These are phyloP conservation scores for Epizoanthus stellaris DNA, from an alignment of 92 coral and sea anemone species.

Conservation along the genomic window DNA sequence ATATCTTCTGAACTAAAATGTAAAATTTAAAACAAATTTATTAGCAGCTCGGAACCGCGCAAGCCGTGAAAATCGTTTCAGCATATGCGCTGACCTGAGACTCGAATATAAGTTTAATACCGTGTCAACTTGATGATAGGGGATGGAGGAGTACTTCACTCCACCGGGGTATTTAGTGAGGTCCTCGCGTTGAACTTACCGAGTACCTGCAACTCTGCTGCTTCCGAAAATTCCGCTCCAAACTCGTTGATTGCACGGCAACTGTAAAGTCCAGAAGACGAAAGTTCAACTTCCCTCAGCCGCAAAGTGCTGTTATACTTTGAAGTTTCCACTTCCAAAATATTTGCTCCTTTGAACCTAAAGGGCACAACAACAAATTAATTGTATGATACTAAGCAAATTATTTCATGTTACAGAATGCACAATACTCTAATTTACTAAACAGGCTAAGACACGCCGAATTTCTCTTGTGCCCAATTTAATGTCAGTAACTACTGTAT, in stretches of 20 bases:
- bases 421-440: too few relatives aligned
- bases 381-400: too few relatives aligned
- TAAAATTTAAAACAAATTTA: too few relatives aligned
- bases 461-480: too few relatives aligned
- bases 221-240: conserved; percentile 57
- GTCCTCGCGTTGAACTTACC: conserved; percentile 17
- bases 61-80: too few relatives aligned
- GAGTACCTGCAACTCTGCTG: conserved; percentile 44
- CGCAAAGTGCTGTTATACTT: conserved; percentile 11
- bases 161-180: neutral
- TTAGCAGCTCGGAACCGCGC: too few relatives aligned
- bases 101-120: too few relatives aligned
- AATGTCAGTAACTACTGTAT: too few relatives aligned
- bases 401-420: too few relatives aligned
- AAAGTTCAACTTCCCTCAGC: neutral
- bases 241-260: conserved; percentile 64
- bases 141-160: neutral
- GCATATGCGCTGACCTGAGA: too few relatives aligned
- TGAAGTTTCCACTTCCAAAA: neutral
- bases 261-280: conserved; percentile 39
- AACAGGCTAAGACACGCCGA: too few relatives aligned
- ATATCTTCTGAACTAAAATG: too few relatives aligned
- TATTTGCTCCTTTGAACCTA: conserved; percentile 16
- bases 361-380: neutral
- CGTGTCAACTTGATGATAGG: neutral